A percentile compares a stretch with the other conserved stretches of the same genome.
These are phyloP conservation scores for Saccostrea glomerata DNA, from an alignment of 1,140 invertebrate species.

Conservation along the genomic window DNA sequence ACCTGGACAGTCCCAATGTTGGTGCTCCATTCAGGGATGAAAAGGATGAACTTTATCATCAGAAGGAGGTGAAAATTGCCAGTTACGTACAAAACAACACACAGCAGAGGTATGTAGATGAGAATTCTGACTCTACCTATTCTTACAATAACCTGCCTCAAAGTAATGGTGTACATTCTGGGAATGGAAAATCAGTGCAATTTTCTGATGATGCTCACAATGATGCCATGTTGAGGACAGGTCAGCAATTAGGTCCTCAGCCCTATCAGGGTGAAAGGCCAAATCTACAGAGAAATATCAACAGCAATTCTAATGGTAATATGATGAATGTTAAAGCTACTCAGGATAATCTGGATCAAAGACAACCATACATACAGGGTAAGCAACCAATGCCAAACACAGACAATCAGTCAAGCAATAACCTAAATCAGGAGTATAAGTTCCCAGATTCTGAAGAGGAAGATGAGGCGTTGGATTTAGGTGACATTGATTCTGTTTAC, in stretches of 20 bases:
- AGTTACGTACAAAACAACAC: neutral
- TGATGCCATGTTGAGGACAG: neutral
- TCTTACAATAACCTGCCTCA: neutral
- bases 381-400: conserved; percentile 7
- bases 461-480: conserved; percentile 51
- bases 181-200: conserved; percentile 5
- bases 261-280: neutral
- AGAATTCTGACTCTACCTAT: neutral
- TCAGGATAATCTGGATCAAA: neutral
- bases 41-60: neutral
- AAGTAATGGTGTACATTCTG: neutral
- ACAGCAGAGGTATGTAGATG: conserved; percentile 9
- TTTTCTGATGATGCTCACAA: neutral
- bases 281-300: neutral
- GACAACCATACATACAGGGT: neutral
- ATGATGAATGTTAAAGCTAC: neutral
- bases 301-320: neutral
- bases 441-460: conserved; percentile 52
- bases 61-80: neutral
- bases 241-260: neutral
- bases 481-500: conserved; percentile 65
- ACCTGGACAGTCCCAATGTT: neutral
- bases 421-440: conserved; percentile 39
- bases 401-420: conserved; percentile 12
- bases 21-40: neutral